A percentile compares a stretch with the other conserved stretches of the same genome.
Conservation (phyloP, 2,888 invertebrate species). For the Perizoma flavofasciatum region DNA sequence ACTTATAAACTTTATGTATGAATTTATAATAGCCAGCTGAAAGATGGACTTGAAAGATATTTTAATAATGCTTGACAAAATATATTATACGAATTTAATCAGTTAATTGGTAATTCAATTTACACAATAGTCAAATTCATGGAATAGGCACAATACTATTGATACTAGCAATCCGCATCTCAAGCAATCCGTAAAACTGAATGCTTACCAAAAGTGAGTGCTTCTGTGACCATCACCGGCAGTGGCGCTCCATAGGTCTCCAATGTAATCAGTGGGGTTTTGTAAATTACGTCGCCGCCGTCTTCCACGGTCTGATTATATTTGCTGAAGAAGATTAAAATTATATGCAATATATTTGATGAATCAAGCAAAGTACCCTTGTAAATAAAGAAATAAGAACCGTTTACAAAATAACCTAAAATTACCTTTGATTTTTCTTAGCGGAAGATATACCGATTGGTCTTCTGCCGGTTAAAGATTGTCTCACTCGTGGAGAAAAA, state of each 20-base stretch:
- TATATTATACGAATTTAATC: too few relatives aligned
- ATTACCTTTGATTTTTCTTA: constrained; percentile 68
- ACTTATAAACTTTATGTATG: too few relatives aligned
- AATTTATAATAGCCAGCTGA: too few relatives aligned
- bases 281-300: constrained; percentile 89
- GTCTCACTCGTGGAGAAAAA: constrained; percentile 73
- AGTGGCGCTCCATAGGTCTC: constrained; percentile 92
- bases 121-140: too few relatives aligned
- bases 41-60: too few relatives aligned
- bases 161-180: too few relatives aligned
- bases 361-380: constrained; percentile 15
- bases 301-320: constrained; percentile 57
- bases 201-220: constrained; percentile 89
- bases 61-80: too few relatives aligned
- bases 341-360: background rate
- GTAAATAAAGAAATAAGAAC: background rate
- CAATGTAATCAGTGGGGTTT: constrained; percentile 88
- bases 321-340: constrained; percentile 51
- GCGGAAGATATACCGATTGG: constrained; percentile 60
- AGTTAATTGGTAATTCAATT: too few relatives aligned
- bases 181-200: background rate
- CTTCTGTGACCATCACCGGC: constrained; percentile 95
- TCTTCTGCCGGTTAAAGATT: constrained; percentile 67
- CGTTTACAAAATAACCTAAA: constrained; percentile 10
- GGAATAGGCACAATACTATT: too few relatives aligned